Percentiles rank a stretch among this genome's conserved stretches.
These are phyloP conservation scores for Euthynnus affinis DNA, from an alignment of 2,797 vertebrate species.

Conservation along the genomic window DNA sequence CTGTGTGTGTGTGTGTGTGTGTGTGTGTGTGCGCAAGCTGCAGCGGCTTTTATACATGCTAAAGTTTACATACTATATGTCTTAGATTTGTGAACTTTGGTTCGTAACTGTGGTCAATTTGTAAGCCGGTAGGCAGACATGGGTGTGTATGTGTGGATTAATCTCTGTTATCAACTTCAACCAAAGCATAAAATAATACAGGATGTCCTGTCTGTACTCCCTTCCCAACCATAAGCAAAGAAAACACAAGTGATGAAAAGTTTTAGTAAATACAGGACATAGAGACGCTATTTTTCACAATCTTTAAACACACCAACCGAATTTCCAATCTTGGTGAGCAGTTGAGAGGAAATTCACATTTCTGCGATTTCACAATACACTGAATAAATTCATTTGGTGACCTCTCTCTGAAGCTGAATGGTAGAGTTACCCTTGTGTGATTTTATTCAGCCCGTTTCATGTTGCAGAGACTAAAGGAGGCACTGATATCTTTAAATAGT, in stretches of 20 bases:
- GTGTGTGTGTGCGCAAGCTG: neutral
- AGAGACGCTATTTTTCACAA: neutral
- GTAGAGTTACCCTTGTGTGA: neutral
- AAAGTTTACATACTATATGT: neutral
- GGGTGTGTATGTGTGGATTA: neutral
- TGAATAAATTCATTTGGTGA: neutral
- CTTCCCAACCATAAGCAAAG: neutral
- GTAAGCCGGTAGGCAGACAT: too few species aligned
- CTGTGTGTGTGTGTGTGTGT: neutral
- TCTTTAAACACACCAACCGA: neutral
- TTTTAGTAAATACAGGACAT: conserved; percentile 6
- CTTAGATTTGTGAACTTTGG: neutral
- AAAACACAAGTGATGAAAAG: neutral
- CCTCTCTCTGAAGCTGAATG: neutral
- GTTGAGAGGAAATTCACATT: conserved; percentile 2
- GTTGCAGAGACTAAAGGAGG: neutral
- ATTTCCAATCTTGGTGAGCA: neutral
- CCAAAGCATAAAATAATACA: neutral
- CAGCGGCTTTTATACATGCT: neutral
- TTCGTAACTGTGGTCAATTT: neutral
- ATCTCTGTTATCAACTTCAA: neutral
- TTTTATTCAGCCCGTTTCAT: conserved; percentile 15
- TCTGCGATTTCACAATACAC: neutral
- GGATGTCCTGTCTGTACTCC: neutral
- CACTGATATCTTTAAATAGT: conserved; percentile 22